phyloP scores from a whole-genome alignment of 1,140 invertebrate genomes.

The fruit fly (Drosophila melanogaster) region DNA sequence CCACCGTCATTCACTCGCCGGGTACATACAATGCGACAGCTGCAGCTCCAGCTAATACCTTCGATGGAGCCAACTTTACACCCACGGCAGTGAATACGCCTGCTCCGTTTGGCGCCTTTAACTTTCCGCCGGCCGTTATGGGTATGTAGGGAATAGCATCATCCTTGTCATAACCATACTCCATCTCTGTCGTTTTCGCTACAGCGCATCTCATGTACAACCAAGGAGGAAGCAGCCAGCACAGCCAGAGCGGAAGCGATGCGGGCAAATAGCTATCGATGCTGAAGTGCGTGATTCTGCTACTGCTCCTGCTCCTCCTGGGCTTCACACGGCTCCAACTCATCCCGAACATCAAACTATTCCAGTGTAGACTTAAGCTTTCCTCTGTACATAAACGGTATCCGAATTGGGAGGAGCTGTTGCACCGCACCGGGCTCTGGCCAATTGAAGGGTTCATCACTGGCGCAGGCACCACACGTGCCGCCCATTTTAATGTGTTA shows the following conservation, averaged over 20 bases:
- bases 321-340: slow-evolving; percentile 1
- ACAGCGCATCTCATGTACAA: slow-evolving; percentile 73
- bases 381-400: slow-evolving; percentile 43
- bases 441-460: slow-evolving; percentile 26
- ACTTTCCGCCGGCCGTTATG: slow-evolving; percentile 65
- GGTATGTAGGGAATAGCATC: slow-evolving; percentile 32
- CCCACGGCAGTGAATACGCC: slow-evolving; percentile 27
- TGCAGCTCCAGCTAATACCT: slow-evolving; percentile 6
- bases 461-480: neutral
- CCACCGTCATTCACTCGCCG: slow-evolving; percentile 33
- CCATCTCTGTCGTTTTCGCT: slow-evolving; percentile 6
- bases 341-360: slow-evolving; percentile 15
- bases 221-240: slow-evolving; percentile 63
- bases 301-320: neutral
- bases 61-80: slow-evolving; percentile 21
- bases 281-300: no score
- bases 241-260: slow-evolving; percentile 60
- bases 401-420: neutral
- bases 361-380: slow-evolving; percentile 41
- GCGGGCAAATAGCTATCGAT: slow-evolving; percentile 54
- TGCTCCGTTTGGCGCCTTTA: slow-evolving; percentile 56
- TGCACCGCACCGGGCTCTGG: slow-evolving; percentile 2
- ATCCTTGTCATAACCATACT: neutral
- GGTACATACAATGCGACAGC: slow-evolving; percentile 13
- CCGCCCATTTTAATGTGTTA: slow-evolving; percentile 31